phyloP scores from a whole-genome alignment of 1,140 invertebrate genomes.

The Thalassaphorura encarpata region DNA sequence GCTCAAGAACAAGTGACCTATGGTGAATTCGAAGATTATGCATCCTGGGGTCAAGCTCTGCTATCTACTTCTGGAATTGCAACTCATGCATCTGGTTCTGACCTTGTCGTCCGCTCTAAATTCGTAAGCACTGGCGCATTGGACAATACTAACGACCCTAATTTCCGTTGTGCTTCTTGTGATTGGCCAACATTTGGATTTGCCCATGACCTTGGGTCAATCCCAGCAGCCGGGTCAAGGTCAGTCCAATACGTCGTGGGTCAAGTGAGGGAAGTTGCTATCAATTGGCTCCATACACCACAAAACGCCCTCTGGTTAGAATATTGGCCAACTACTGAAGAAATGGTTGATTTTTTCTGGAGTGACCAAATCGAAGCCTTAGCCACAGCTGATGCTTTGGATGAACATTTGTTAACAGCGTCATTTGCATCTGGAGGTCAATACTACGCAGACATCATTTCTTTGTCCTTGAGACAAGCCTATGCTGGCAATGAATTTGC shows the following conservation, averaged over 20 bases:
- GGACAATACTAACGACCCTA: slow-evolving; percentile 15
- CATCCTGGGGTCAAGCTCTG: slow-evolving; percentile 21
- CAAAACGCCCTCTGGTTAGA: slow-evolving; percentile 21
- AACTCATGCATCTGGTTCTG: slow-evolving; percentile 7
- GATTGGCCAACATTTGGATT: slow-evolving; percentile 24
- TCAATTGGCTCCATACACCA: slow-evolving; percentile 8
- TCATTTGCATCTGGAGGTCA: slow-evolving; percentile 16
- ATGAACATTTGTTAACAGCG: slow-evolving; percentile 15
- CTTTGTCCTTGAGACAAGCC: slow-evolving; percentile 22
- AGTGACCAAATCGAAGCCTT: slow-evolving; percentile 6
- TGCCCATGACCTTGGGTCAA: slow-evolving; percentile 14
- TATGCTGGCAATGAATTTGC: slow-evolving; percentile 15
- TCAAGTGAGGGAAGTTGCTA: slow-evolving; percentile 15
- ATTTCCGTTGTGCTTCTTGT: slow-evolving; percentile 19
- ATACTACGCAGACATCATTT: slow-evolving; percentile 23
- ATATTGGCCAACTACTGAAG: not conserved
- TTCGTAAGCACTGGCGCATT: slow-evolving; percentile 11
- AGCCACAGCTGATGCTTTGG: slow-evolving; percentile 3
- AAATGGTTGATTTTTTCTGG: slow-evolving; percentile 23
- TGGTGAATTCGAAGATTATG: slow-evolving; percentile 11
- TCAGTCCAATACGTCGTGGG: slow-evolving; percentile 16
- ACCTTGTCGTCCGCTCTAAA: slow-evolving; percentile 8
- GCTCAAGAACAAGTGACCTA: slow-evolving; percentile 3
- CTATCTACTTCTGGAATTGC: slow-evolving; percentile 8
- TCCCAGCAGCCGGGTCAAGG: not conserved